A percentile compares a stretch with the other conserved stretches of the same genome.
phyloP scores from a whole-genome alignment of 2,888 invertebrate genomes.

The Folsomia manolachei region DNA sequence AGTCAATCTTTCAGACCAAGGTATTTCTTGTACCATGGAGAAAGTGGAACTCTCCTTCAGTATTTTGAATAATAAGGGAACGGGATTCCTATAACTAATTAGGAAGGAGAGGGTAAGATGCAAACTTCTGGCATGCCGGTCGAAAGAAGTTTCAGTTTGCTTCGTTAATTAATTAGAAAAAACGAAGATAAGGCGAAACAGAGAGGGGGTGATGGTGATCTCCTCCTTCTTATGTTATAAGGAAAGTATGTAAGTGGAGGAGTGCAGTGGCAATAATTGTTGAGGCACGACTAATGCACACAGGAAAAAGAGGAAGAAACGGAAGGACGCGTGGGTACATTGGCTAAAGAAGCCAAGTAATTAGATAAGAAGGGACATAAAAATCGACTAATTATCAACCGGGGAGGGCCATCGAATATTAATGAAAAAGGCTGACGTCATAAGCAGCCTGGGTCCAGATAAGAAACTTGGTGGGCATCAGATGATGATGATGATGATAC shows the following conservation, averaged over 20 bases:
- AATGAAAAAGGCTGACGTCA: slow-evolving; percentile 50
- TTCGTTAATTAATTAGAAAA: slow-evolving; percentile 52
- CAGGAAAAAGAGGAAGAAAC: slow-evolving; percentile 13
- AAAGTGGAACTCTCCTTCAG: slow-evolving; percentile 3
- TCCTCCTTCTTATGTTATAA: no score
- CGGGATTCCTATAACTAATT: slow-evolving; percentile 19
- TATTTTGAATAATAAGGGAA: slow-evolving; percentile 4
- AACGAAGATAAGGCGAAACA: slow-evolving; percentile 46
- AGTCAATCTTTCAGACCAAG: slow-evolving; percentile 28
- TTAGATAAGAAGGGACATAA: slow-evolving; percentile 50
- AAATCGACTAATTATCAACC: slow-evolving; percentile 52
- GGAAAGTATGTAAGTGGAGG: slow-evolving; percentile 5
- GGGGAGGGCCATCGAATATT: slow-evolving; percentile 52
- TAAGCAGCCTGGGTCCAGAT: slow-evolving; percentile 38
- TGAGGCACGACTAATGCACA: slow-evolving; percentile 17
- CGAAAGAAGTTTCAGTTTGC: slow-evolving; percentile 25
- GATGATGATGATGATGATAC: slow-evolving; percentile 18
- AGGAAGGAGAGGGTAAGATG: slow-evolving; percentile 14
- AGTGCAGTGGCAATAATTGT: slow-evolving; percentile 18
- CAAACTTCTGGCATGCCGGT: slow-evolving; percentile 16
- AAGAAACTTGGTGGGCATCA: slow-evolving; percentile 24
- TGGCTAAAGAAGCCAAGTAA: slow-evolving; percentile 43
- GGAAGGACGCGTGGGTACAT: slow-evolving; percentile 24
- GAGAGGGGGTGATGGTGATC: slow-evolving; percentile 25
- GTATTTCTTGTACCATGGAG: slow-evolving; percentile 13